Conservation (phyloP, 2,888 invertebrate species). For the Napeogenes inachia region DNA sequence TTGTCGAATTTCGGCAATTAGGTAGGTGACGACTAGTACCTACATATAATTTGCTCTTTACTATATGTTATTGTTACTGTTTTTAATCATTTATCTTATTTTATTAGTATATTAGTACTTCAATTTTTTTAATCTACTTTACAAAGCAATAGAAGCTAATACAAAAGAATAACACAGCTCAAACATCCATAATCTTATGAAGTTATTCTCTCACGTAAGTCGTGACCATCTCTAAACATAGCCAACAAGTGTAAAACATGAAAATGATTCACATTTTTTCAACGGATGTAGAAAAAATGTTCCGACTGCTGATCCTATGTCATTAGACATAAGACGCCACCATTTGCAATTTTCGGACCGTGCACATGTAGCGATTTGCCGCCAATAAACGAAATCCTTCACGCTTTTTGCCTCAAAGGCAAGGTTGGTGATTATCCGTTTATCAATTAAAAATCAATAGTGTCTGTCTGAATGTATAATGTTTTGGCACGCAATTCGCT, state of each 20-base stretch:
- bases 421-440: slow-evolving; percentile 47
- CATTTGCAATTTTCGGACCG: slow-evolving; percentile 34
- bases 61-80: too few species aligned
- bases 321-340: slow-evolving; percentile 9
- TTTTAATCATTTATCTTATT: too few species aligned
- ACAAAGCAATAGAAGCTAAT: neutral
- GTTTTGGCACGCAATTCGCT: slow-evolving; percentile 57
- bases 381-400: slow-evolving; percentile 40
- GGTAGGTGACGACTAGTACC: too few species aligned
- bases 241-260: slow-evolving; percentile 28
- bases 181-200: slow-evolving; percentile 9
- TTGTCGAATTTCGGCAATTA: too few species aligned
- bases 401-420: slow-evolving; percentile 43
- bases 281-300: slow-evolving; percentile 20
- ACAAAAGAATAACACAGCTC: slow-evolving; percentile 7
- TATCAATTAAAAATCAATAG: slow-evolving; percentile 57
- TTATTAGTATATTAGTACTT: too few species aligned
- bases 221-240: slow-evolving; percentile 23
- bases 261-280: slow-evolving; percentile 28
- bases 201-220: slow-evolving; percentile 14
- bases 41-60: too few species aligned
- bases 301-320: slow-evolving; percentile 9
- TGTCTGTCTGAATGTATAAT: slow-evolving; percentile 50
- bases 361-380: slow-evolving; percentile 36
- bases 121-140: too few species aligned